Evolutionary conservation across 1,140 invertebrate species (phyloP).

Genomic region (Penaeus japonicus): DNA sequence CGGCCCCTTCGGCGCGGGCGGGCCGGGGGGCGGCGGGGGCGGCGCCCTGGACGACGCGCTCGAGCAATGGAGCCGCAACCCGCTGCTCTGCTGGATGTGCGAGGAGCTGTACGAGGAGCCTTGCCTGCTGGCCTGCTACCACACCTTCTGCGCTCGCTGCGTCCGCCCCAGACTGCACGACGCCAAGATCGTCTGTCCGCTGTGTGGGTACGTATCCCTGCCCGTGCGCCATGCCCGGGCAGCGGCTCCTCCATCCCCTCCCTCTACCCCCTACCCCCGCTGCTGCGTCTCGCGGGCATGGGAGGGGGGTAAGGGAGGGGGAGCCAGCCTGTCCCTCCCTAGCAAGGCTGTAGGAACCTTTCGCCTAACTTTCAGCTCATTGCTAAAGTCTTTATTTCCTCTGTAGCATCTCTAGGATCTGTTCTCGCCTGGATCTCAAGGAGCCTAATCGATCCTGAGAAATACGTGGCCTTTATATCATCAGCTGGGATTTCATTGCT

Average conservation of each 20-base stretch:
- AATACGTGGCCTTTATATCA: too few species aligned
- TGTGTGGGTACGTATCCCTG: slow-evolving; percentile 71
- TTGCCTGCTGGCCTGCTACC: slow-evolving; percentile 74
- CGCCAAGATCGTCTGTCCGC: slow-evolving; percentile 71
- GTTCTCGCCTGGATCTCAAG: too few species aligned
- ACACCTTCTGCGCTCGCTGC: slow-evolving; percentile 75
- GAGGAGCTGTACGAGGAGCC: slow-evolving; percentile 76
- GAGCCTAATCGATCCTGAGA: too few species aligned
- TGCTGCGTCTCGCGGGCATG: background rate
- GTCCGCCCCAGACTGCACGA: slow-evolving; percentile 71
- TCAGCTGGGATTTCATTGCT: too few species aligned
- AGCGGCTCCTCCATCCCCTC: background rate
- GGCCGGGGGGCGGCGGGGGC: slow-evolving; percentile 6
- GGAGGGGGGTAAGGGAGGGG: too few species aligned
- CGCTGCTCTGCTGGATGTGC: slow-evolving; percentile 73
- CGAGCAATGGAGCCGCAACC: slow-evolving; percentile 66
- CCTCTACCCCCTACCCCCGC: background rate
- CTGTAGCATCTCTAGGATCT: too few species aligned
- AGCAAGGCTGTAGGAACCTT: too few species aligned
- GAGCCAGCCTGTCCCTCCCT: too few species aligned
- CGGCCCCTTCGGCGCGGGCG: background rate
- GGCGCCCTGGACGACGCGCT: slow-evolving; percentile 51
- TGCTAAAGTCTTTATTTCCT: too few species aligned
- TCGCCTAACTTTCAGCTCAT: too few species aligned
- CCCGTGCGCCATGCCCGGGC: background rate